Evolutionary conservation across 2,888 invertebrate species (phyloP), one percentile per base, ranked within the genome.

Genomic region (Tiliacea aurago): DNA sequence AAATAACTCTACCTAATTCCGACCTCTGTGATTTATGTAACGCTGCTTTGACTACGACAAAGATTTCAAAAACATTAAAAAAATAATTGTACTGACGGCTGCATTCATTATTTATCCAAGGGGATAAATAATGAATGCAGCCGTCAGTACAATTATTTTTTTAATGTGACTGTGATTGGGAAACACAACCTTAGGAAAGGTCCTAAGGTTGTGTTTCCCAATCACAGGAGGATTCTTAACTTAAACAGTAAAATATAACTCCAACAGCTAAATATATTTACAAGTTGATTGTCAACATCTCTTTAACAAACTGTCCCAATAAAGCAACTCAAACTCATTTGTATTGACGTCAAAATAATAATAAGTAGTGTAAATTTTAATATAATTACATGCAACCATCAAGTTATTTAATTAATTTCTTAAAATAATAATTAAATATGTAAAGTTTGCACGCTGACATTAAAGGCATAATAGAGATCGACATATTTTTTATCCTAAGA

Each of bases 211-310:
- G 20, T 37, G 56, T 58, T 65, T 74, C 20, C 43, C 75, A 74
- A 23, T 65, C 33, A 51, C 75, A 65, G 58, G 37, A 23, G 49
- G 15, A 65, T 65, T 74, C 56, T 65, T 74, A 74, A 74, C 74
- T 74, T 74, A 58, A 74, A 74, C 41, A 74, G 33, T 58, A 73
- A 74, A 63, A 61, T 33, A 43, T n/a, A 33, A 47, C 10, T 49
- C 6, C 15, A n/a, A 18, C 4, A 2, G 28, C 43, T 61, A 23
- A 45, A 33, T 61, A 15, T 55, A 49, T 63, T 65, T 51, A 18
- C 0, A 47, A 7, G 15, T 33, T 4, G 5, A 41, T 4, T 43
- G 2, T 6, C n/a, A 58, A 77, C 70, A 76, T 76, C 77, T 76
- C 70, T 59, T 23, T 53, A 76, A 70, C 77, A 51, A 64, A 64